A percentile compares a stretch with the other conserved stretches of the same genome.
phyloP scores from a whole-genome alignment of 2,797 vertebrate species.

The Arremon brunneinucha region DNA sequence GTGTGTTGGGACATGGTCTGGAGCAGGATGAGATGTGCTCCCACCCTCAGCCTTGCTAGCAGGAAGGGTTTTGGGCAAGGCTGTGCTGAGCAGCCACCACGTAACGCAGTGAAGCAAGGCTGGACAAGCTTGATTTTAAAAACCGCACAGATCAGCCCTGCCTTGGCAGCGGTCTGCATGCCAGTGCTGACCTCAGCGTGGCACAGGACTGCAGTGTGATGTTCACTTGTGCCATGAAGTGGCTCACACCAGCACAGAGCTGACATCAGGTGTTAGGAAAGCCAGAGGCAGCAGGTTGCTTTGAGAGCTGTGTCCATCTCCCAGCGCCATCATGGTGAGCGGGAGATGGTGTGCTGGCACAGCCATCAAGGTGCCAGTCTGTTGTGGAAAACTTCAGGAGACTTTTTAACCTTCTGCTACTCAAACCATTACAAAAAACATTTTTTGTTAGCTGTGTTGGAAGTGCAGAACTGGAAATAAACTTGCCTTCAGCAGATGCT shows the following conservation, averaged over 20 bases:
- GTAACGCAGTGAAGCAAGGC: too few species aligned
- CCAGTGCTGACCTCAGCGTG: fast-evolving
- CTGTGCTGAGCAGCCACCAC: fast-evolving
- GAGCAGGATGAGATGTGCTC: neutral
- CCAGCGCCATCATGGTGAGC: fast-evolving
- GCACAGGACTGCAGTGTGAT: neutral
- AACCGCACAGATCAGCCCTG: fast-evolving
- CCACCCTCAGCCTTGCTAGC: too few species aligned
- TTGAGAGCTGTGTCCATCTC: neutral
- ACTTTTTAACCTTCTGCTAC: neutral
- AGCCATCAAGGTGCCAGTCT: neutral
- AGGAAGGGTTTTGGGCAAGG: neutral
- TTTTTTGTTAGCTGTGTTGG: neutral
- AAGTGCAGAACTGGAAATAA: neutral
- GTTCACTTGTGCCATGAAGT: neutral
- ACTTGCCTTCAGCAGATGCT: neutral
- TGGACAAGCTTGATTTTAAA: neutral
- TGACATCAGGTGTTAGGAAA: neutral
- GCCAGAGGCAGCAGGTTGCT: neutral
- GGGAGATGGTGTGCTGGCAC: fast-evolving
- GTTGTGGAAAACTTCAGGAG: neutral
- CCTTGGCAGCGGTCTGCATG: neutral
- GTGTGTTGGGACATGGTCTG: fast-evolving
- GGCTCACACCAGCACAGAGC: neutral
- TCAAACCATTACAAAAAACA: neutral